Conservation (phyloP, 2,797 vertebrate genomes). For the Thalassophryne amazonica region DNA sequence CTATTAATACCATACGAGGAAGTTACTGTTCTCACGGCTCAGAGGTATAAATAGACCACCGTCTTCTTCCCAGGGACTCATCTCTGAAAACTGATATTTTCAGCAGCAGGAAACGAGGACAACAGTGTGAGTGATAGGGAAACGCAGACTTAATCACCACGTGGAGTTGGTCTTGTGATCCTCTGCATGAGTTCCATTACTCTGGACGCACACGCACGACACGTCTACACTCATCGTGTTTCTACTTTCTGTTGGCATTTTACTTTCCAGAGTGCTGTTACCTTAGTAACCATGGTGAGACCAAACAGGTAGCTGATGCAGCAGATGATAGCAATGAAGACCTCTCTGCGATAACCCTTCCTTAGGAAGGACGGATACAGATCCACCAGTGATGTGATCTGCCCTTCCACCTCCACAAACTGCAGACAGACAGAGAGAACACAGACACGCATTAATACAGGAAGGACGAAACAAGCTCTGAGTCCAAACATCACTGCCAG, state of each 20-base stretch:
- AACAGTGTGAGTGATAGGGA: too few relatives aligned
- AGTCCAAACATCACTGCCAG: neutral
- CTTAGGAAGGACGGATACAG: constrained; percentile 99
- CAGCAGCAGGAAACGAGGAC: constrained; percentile 3
- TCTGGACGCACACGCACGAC: too few relatives aligned
- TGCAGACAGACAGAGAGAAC: constrained; percentile 47
- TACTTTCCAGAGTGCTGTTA: constrained; percentile 36
- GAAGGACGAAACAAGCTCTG: neutral
- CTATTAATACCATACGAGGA: constrained; percentile 36
- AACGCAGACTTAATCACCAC: too few relatives aligned
- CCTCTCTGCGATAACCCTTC: constrained; percentile 99
- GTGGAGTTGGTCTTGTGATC: too few relatives aligned
- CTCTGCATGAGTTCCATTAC: too few relatives aligned
- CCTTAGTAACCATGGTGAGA: constrained; percentile 97
- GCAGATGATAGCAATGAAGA: constrained; percentile 98
- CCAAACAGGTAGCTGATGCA: constrained; percentile 98
- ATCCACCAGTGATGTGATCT: constrained; percentile 99
- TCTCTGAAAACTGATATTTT: constrained; percentile 20
- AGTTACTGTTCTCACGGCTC: constrained; percentile 63
- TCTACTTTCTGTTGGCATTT: neutral
- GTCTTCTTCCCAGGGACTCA: constrained; percentile 24
- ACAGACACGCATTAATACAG: neutral
- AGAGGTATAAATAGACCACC: constrained; percentile 42
- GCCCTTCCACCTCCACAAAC: constrained; percentile 99
- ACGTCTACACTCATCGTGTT: neutral